phyloP scores from a whole-genome alignment of 2,113 vertebrate genomes.

The Osmerus eperlanus region DNA sequence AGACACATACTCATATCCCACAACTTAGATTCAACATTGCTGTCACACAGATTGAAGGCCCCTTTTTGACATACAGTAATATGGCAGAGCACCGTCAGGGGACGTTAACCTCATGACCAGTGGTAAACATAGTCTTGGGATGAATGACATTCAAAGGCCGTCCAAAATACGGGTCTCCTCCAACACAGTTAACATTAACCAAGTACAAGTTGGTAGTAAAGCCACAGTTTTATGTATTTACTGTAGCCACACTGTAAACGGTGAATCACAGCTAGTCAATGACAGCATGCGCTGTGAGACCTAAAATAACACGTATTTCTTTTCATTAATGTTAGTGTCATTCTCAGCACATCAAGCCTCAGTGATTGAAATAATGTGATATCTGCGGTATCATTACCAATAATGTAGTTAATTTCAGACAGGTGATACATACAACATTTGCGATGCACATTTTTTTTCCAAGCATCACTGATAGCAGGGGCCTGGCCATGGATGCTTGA shows the following conservation, averaged over 20 bases:
- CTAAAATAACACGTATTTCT: no score
- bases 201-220: no score
- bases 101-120: conserved; percentile 13
- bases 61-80: conserved; percentile 5
- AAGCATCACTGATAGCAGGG: conserved; percentile 72
- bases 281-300: no score
- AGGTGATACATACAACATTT: conserved; percentile 54
- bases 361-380: conserved; percentile 11
- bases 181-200: not conserved
- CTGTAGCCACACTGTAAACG: no score
- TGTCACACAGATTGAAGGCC: not conserved
- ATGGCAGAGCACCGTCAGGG: conserved; percentile 22
- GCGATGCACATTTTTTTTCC: conserved; percentile 54
- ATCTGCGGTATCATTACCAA: conserved; percentile 32
- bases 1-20: not conserved
- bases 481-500: conserved; percentile 97
- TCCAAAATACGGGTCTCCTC: not conserved
- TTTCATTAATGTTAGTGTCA: not conserved
- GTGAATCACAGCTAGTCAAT: no score
- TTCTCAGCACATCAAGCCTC: not conserved
- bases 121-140: not conserved
- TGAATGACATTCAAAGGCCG: conserved; percentile 8
- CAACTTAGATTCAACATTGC: not conserved
- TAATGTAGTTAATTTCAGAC: conserved; percentile 50
- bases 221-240: no score